Percentiles rank a stretch among this genome's conserved stretches.
These are phyloP conservation scores for Craniophora ligustri DNA, from an alignment of 2,888 invertebrate species.

Conservation along the genomic window DNA sequence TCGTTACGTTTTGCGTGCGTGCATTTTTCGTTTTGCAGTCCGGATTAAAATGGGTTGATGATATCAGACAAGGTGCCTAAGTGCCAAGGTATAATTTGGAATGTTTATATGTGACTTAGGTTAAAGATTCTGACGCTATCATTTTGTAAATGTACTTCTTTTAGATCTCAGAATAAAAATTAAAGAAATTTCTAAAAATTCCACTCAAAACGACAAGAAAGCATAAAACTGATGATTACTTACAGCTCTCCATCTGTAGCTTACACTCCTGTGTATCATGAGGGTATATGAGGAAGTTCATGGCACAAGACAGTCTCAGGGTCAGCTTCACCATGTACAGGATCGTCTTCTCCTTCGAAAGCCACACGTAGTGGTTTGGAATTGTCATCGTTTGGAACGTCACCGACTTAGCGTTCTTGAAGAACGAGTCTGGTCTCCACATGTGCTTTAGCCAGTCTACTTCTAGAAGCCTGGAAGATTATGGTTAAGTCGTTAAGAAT, in stretches of 20 bases:
- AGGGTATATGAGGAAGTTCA: slow-evolving; percentile 98
- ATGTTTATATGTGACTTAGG: too few species aligned
- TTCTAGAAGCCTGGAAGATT: slow-evolving; percentile 90
- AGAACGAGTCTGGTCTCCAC: slow-evolving; percentile 98
- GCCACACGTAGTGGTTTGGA: slow-evolving; percentile 97
- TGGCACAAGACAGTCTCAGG: slow-evolving; percentile 95
- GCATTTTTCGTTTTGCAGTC: too few species aligned
- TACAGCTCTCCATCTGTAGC: slow-evolving; percentile 97
- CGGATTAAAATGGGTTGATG: too few species aligned
- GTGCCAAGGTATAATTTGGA: too few species aligned
- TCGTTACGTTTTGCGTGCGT: background rate
- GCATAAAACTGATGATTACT: too few species aligned
- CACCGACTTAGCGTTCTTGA: slow-evolving; percentile 97
- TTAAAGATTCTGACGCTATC: too few species aligned
- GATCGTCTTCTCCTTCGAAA: slow-evolving; percentile 90
- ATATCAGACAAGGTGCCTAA: too few species aligned
- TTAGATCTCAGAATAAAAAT: too few species aligned
- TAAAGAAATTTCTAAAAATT: too few species aligned
- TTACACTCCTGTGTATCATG: slow-evolving; percentile 98
- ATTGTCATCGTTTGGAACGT: slow-evolving; percentile 98
- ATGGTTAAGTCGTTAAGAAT: too few species aligned
- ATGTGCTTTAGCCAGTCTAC: slow-evolving; percentile 97
- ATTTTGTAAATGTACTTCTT: too few species aligned
- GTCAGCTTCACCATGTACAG: slow-evolving; percentile 95
- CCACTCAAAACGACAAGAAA: too few species aligned